Conservation (phyloP, 2,888 invertebrate genomes). For the Brachyptera risi region DNA sequence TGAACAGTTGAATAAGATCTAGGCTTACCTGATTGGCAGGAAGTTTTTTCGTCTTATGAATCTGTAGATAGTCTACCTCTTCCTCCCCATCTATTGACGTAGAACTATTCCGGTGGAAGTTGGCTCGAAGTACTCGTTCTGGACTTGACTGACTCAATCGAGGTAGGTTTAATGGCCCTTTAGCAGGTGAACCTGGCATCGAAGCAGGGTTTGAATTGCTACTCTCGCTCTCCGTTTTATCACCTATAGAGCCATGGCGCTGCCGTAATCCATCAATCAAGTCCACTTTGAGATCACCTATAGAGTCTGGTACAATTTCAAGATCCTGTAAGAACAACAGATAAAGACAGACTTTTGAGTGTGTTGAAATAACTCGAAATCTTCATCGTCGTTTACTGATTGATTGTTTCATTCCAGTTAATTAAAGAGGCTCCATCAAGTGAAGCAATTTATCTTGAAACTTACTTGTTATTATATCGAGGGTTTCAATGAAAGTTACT, state of each 20-base stretch:
- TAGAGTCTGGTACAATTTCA: not conserved
- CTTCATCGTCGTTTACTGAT: too few relatives aligned
- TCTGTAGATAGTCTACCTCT: conserved; percentile 34
- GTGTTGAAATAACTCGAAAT: too few relatives aligned
- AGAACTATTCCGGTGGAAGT: conserved; percentile 18
- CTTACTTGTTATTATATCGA: too few relatives aligned
- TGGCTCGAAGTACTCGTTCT: conserved; percentile 34
- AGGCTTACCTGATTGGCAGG: conserved; percentile 37
- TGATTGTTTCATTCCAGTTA: too few relatives aligned
- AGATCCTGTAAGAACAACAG: conserved; percentile 1
- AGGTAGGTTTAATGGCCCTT: conserved; percentile 30
- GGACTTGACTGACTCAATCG: conserved; percentile 35
- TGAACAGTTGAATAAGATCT: too few relatives aligned
- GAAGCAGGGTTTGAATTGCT: conserved; percentile 58
- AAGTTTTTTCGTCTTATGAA: conserved; percentile 37
- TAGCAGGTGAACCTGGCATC: conserved; percentile 46
- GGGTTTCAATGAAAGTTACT: too few relatives aligned
- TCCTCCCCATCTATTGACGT: conserved; percentile 23
- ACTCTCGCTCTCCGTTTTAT: conserved; percentile 54
- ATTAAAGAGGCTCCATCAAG: too few relatives aligned
- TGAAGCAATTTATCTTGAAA: too few relatives aligned
- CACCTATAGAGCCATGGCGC: conserved; percentile 54
- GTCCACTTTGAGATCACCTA: conserved; percentile 1
- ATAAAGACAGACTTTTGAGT: too few relatives aligned
- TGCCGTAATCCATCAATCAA: conserved; percentile 50